Evolutionary conservation across 2,113 vertebrate genomes (phyloP).

Genomic region (Uropsilus gracilis): DNA sequence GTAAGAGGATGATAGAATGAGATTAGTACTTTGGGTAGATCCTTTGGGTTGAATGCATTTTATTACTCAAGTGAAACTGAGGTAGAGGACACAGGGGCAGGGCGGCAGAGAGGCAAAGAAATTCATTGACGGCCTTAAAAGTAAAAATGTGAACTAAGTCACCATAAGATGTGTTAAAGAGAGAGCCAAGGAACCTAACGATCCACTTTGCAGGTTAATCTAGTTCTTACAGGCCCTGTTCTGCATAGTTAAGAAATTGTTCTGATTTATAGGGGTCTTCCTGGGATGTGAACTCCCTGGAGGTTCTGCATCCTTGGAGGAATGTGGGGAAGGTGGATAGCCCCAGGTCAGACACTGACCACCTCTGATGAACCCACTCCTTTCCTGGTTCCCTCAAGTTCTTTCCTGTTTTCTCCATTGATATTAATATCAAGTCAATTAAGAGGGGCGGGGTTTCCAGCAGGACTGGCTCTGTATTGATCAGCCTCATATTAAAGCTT

Average conservation of each 20-base stretch:
- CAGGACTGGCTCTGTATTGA: not conserved
- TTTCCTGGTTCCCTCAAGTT: not conserved
- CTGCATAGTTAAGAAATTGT: not conserved
- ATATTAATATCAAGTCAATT: constrained; percentile 42
- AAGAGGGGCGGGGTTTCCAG: constrained; percentile 32
- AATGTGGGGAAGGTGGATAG: not conserved
- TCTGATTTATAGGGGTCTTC: not conserved
- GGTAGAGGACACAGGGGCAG: not conserved
- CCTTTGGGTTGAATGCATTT: not conserved
- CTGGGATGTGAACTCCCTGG: no score
- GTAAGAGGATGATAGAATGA: not conserved
- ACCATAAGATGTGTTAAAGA: not conserved
- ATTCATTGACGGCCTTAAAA: no score
- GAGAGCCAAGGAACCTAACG: not conserved
- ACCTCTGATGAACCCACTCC: not conserved
- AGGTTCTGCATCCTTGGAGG: not conserved
- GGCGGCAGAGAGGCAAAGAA: not conserved
- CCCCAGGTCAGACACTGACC: not conserved
- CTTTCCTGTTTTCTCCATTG: not conserved
- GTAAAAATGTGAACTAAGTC: not conserved
- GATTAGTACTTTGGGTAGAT: not conserved
- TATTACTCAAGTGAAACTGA: not conserved
- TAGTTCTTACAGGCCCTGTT: not conserved
- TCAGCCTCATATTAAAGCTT: not conserved
- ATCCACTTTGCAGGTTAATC: not conserved